Evolutionary conservation across 2,113 vertebrate genomes (phyloP), one percentile per base, ranked within the genome.

Genomic region (Lepidothrix coronata): DNA sequence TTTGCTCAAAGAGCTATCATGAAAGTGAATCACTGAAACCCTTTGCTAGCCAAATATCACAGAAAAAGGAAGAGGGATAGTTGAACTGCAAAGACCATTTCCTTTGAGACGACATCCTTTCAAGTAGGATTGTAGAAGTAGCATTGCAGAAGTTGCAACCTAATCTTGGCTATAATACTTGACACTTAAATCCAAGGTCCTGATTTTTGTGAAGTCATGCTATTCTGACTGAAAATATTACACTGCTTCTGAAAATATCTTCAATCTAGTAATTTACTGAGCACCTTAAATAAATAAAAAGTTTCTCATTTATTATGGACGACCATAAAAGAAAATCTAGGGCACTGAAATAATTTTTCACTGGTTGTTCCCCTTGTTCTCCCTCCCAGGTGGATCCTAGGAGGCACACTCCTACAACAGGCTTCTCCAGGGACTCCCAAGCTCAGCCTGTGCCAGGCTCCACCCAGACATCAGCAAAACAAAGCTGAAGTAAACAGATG

Each of bases 251-350:
- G 5, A 31, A 76, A 84, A 48, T 21, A 8, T 62, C 49, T 95
- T 83, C 62, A 31, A 59, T 44, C 81, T 66, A 58, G 1, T 2
- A 44, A 48, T 71, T 20, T 61, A 37, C 71, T 1, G 1, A 30
- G 23, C 12, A 52, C 11, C 54, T 93, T 96, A 71, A 96, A 97
- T 95, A 90, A 95, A 85, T 85, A 37, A 95, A 72, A 91, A 15
- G 43, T 63, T 75, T 3, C 41, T 96, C 51, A 72, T 91, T 93
- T 85, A 91, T 97, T 93, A 95, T 92, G 48, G 7, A 90, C 19
- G 2, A 61, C 10, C 25, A 65, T 65, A 67, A 79, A 76, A 66
- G 59, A 35, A 83, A 51, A 95, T 62, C 74, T 72, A 87, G 68
- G 91, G n/a, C 86, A 86, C 2, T n/a, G 58, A 66, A 94, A 86